Evolutionary conservation across 1,140 invertebrate genomes (phyloP), one percentile per base, ranked within the genome.

Genomic region (Pogonognathellus flavescens): DNA sequence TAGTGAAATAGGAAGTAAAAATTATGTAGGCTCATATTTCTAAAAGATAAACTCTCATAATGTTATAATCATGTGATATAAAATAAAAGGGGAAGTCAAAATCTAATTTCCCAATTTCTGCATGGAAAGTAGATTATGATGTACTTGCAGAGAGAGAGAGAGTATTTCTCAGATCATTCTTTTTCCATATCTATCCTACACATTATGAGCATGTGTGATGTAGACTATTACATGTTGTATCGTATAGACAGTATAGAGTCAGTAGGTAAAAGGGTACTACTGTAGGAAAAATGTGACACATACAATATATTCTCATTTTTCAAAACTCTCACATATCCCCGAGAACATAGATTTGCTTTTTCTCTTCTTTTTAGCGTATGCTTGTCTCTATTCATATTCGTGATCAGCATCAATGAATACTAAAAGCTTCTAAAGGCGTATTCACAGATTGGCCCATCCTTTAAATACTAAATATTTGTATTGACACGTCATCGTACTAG

Each of bases 91-190:
- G 84, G 76, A 85, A 57, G 53, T 85, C 72, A 80, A 59, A 81
- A 85, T 85, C 84, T 85, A 85, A 85, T 85, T 85, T 85, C 22
- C 13, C 76, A 14, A 81, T 85, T 76, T 80, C 50, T 76, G 84
- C 70, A 76, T 55, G 8, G 62, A 20, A 80, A 52, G 52, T 41
- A 41, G 31, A 41, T 41, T 41, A 41, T 41, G 31, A 41, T 41
- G 31, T 41, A 41, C 2, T 41, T 41, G 31, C 31, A 41, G 31
- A 41, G 31, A 41, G n/a, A n/a, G n/a, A n/a, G n/a, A n/a, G n/a
- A n/a, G n/a, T 41, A 41, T 3, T 41, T 41, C 31, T 41, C 31
- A 3, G 31, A 41, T 41, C 31, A 41, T 41, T 41, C n/a, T n/a
- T n/a, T n/a, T n/a, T 41, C 6, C 31, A 41, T 41, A 41, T 41